Evolutionary conservation across 2,113 vertebrate species (phyloP).

Genomic region (Menura novaehollandiae): DNA sequence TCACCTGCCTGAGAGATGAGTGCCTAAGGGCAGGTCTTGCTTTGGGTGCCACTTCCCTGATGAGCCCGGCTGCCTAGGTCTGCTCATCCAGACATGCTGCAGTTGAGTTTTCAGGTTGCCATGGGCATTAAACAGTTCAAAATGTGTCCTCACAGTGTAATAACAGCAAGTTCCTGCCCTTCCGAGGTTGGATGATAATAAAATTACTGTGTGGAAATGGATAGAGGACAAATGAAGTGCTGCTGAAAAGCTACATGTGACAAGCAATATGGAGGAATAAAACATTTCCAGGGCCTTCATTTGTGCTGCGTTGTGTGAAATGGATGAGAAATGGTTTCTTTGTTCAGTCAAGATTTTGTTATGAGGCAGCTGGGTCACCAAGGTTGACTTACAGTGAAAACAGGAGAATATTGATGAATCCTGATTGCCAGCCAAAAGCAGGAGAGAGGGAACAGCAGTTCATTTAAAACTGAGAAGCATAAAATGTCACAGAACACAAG

Average conservation of each 20-base stretch:
- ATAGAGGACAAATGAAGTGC: not conserved
- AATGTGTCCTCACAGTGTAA: not conserved
- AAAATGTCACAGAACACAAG: not conserved
- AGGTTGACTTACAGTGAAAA: not conserved
- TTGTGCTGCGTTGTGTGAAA: not conserved
- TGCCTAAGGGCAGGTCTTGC: not conserved
- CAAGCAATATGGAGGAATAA: not conserved
- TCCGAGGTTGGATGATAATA: not conserved
- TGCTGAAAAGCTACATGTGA: not conserved
- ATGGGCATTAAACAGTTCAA: not conserved
- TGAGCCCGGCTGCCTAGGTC: not conserved
- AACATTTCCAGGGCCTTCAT: not conserved
- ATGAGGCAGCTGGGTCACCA: not conserved
- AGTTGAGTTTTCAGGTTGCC: not conserved
- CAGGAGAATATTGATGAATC: not conserved
- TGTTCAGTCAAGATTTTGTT: not conserved
- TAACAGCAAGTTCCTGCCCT: not conserved
- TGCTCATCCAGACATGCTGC: not conserved
- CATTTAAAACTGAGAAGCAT: not conserved
- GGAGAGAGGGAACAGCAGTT: not conserved
- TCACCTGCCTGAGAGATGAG: rapidly evolving
- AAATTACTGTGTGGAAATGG: not conserved
- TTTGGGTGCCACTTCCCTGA: not conserved
- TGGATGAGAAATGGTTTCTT: not conserved
- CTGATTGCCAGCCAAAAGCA: not conserved